Base-by-base conservation (phyloP, 2,888 invertebrate species). In the Galerucella nymphaeae region DNA sequence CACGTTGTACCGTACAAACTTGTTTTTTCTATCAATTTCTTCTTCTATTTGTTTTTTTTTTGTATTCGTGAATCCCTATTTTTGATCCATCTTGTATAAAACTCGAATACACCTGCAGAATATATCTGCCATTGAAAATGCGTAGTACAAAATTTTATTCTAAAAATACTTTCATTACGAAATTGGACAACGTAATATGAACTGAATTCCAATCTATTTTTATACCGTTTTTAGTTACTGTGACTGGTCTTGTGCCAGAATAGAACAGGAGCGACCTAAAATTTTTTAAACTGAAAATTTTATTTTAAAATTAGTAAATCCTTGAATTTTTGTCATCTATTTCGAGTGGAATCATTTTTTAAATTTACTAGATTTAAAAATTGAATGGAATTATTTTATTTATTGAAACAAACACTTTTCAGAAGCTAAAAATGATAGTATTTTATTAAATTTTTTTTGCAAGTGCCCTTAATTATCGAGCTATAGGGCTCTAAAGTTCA, bases 211-310 rank as follows among this genome's bases (percentile, higher is more conserved):
- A 2, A 8, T 61, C 41, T 71, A 71, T 71, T 71, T 71, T 62
- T 41, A 23, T 11, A 59, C 30, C 5, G 1, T 20, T 16, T 58
- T n/a, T 45, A 18, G 16, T 16, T 18, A 13, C 58, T 66, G 58
- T 50, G 64, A 53, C 64, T 72, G 72, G 68, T 58, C 10, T 1
- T 38, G 23, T 64, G 67, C 72, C 72, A 72, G 68, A 68, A 72
- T 63, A 45, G 45, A 68, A 14, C 23, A 4, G n/a, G 64, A 48
- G 58, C 62, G 66, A 20, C 70, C 70, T n/a, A 58, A 11, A 58
- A 58, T 13, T 14, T 30, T 58, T 5, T 2, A n/a, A 50, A 16
- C 50, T 16, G n/a, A 14, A 50, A 50, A 50, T 16, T 45, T 55
- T 55, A 11, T 55, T 55, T 55, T 18, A 16, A 48, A 48, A 45